Conservation (phyloP, 1,140 invertebrate species). For the Marisa cornuarietis region DNA sequence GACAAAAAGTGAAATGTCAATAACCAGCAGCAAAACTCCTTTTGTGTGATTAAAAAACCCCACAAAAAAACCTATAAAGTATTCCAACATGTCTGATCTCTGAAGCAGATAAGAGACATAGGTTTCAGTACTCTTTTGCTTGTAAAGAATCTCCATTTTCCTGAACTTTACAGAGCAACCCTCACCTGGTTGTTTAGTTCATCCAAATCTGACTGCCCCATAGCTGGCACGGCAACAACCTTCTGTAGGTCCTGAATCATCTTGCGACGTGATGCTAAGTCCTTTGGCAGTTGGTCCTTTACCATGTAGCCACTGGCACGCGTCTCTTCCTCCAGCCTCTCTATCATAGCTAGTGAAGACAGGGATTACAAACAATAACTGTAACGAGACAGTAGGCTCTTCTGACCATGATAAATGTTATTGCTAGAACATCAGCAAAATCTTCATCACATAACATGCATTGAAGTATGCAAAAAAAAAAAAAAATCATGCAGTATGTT, state of each 20-base stretch:
- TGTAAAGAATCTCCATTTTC: neutral
- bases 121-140: neutral
- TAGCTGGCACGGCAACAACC: constrained; percentile 75
- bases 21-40: no score
- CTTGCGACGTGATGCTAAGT: constrained; percentile 73
- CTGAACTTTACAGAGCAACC: neutral
- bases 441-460: no score
- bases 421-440: no score
- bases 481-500: no score
- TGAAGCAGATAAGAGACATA: no score
- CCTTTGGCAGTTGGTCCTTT: constrained; percentile 82
- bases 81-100: no score
- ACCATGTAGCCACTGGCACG: constrained; percentile 80
- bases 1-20: no score
- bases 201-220: constrained; percentile 76
- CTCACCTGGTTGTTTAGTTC: constrained; percentile 73
- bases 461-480: no score
- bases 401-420: no score
- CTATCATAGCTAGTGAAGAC: constrained; percentile 64
- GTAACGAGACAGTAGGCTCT: no score
- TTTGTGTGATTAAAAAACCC: no score
- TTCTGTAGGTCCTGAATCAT: constrained; percentile 76
- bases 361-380: neutral
- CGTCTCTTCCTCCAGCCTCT: constrained; percentile 81
- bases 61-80: no score